Percentiles rank a stretch among this genome's conserved stretches.
Evolutionary conservation across 53 echinoderm and acorn worm species (phyloP).

Genomic region (Apostichopus leukothele): DNA sequence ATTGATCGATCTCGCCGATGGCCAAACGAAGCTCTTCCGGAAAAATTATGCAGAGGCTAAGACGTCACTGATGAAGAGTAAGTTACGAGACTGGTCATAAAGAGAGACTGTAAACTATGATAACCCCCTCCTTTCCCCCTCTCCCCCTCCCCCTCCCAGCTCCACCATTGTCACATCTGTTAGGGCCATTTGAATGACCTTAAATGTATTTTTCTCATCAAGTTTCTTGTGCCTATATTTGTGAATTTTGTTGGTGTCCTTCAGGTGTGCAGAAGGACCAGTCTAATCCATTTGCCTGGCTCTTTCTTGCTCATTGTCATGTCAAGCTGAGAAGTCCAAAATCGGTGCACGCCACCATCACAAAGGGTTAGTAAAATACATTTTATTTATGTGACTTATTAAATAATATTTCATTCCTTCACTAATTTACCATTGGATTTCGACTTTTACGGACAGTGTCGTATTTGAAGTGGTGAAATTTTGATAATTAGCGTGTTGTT

Average conservation of each 20-base stretch:
- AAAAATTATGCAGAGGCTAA: slow-evolving; percentile 64
- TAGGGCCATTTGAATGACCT: no score
- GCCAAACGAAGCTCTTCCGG: slow-evolving; percentile 61
- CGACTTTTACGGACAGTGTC: no score
- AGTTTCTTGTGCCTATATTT: slow-evolving; percentile 13
- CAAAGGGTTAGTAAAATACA: slow-evolving; percentile 50
- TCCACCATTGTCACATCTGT: no score
- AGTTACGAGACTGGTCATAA: neutral
- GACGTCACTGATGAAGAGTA: slow-evolving; percentile 57
- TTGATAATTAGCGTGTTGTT: no score
- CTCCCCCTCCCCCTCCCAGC: no score
- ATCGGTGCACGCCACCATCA: slow-evolving; percentile 42
- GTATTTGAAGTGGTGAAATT: no score
- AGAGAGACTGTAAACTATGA: no score
- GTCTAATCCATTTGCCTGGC: slow-evolving; percentile 66
- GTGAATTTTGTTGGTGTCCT: neutral
- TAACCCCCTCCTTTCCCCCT: no score
- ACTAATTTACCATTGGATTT: no score
- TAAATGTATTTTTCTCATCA: slow-evolving; percentile 16
- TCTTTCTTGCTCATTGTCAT: slow-evolving; percentile 65
- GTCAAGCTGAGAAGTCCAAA: slow-evolving; percentile 63
- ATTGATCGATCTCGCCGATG: slow-evolving; percentile 65
- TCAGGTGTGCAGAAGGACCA: slow-evolving; percentile 53
- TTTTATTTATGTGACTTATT: no score
- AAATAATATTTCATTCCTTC: no score